Evolutionary conservation across 2,888 invertebrate genomes (phyloP).

Genomic region (Drosophila prolongata): DNA sequence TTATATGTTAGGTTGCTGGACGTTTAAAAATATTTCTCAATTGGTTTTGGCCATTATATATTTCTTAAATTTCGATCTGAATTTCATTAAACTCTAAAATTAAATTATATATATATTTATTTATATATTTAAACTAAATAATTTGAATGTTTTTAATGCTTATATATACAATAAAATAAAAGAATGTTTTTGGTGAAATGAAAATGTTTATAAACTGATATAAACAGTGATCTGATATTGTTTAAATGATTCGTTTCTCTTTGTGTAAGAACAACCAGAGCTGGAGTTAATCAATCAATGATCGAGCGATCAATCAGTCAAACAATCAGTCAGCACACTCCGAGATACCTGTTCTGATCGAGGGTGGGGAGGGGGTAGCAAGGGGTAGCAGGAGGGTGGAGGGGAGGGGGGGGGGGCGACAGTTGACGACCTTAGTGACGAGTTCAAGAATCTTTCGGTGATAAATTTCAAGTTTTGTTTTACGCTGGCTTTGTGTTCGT

Average conservation of each 20-base stretch:
- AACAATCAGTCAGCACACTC: conserved; percentile 44
- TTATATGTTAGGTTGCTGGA: too few species aligned
- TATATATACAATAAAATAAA: background rate
- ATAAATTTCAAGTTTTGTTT: conserved; percentile 51
- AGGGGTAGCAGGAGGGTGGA: too few species aligned
- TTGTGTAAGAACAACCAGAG: conserved; percentile 2
- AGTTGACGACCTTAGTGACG: conserved; percentile 64
- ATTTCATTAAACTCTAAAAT: too few species aligned
- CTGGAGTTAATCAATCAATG: conserved; percentile 34
- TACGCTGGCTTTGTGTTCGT: conserved; percentile 13
- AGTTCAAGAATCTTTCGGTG: conserved; percentile 67
- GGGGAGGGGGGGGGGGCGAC: background rate
- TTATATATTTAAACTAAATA: too few species aligned
- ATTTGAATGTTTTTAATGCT: too few species aligned
- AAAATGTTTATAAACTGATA: background rate
- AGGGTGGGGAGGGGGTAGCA: background rate
- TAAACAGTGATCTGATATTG: background rate
- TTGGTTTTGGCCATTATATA: too few species aligned
- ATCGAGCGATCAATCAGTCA: conserved; percentile 41
- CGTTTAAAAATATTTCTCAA: too few species aligned
- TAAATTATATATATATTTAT: too few species aligned
- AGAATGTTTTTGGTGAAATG: too few species aligned
- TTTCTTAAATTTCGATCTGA: too few species aligned
- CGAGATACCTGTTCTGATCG: conserved; percentile 26
- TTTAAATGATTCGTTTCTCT: background rate